Evolutionary conservation across 2,888 invertebrate genomes (phyloP), one percentile per base, ranked within the genome.

Genomic region (Volucella inflata): DNA sequence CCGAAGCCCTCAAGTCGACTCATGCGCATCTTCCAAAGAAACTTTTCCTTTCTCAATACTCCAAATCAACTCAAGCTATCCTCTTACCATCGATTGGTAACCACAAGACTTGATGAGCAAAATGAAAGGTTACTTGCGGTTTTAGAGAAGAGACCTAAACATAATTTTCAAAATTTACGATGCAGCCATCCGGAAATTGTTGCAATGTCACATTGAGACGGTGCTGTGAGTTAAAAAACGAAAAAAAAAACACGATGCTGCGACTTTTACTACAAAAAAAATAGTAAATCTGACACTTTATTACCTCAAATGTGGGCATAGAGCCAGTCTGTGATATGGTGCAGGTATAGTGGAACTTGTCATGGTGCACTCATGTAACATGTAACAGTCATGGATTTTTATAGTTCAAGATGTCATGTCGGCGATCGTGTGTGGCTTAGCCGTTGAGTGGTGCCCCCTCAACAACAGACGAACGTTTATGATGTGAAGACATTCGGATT

Each of bases 261-360:
- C 30, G 30, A 30, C 30, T 30, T 30, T 30, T 6, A 4, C 30
- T 30, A 48, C 8, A 30, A 36, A 8, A 59, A 12, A 3, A 59
- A 36, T 48, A 12, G 48, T 70, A 70, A 70, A 70, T 70, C 46
- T 70, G 57, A 70, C 57, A 70, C 30, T 70, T 70, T 70, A 70
- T 59, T 16, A 8, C n/a, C 48, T 12, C 30, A 30, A 30, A 30
- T 4, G 30, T 30, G 2, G 30, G 6, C 6, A 6, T 30, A 30
- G 30, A 30, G 30, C 2, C 30, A 42, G 30, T 30, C 30, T 30
- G 30, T 30, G 6, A 30, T 6, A 30, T 30, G 30, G 30, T 30
- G 30, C 30, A 30, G 30, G 30, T 30, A 30, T 30, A 30, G 30
- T 30, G 30, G 4, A 30, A 30, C 30, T 6, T 30, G 30, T 48